Evolutionary conservation across 2,888 invertebrate species (phyloP).

Genomic region (Rhagonycha fulva): DNA sequence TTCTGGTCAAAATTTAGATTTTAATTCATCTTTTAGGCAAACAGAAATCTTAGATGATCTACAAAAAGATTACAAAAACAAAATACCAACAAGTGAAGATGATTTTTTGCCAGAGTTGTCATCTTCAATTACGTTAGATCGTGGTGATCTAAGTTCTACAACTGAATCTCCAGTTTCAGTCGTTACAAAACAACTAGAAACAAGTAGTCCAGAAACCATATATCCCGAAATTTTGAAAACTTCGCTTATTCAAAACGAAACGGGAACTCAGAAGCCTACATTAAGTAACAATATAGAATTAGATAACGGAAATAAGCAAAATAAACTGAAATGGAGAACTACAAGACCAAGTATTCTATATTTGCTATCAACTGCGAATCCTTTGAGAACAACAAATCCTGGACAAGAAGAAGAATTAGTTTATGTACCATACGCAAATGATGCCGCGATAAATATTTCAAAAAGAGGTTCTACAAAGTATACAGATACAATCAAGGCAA

Average conservation of each 20-base stretch:
- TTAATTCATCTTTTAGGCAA: constrained; percentile 59
- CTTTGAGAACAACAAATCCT: constrained; percentile 17
- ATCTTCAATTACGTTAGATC: neutral
- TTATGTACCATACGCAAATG: constrained; percentile 46
- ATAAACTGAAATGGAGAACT: constrained; percentile 7
- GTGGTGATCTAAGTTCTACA: constrained; percentile 55
- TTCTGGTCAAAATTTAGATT: constrained; percentile 56
- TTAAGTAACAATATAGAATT: constrained; percentile 50
- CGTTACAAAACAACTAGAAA: neutral
- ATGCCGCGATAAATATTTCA: constrained; percentile 55
- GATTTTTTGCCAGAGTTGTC: constrained; percentile 21
- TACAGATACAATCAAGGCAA: constrained; percentile 38
- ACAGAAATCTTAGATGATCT: constrained; percentile 59
- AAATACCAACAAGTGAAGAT: constrained; percentile 46
- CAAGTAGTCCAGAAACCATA: neutral
- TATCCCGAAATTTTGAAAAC: constrained; percentile 23
- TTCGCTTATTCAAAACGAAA: constrained; percentile 31
- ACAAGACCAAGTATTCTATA: neutral
- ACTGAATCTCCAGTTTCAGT: constrained; percentile 17
- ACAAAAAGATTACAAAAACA: constrained; percentile 55
- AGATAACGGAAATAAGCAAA: constrained; percentile 38
- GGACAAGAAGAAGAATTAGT: constrained; percentile 31
- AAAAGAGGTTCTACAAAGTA: constrained; percentile 60
- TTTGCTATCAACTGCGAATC: constrained; percentile 10
- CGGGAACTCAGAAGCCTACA: constrained; percentile 35